phyloP scores from a whole-genome alignment of 1,140 invertebrate species.

The Drosophila bocki region DNA sequence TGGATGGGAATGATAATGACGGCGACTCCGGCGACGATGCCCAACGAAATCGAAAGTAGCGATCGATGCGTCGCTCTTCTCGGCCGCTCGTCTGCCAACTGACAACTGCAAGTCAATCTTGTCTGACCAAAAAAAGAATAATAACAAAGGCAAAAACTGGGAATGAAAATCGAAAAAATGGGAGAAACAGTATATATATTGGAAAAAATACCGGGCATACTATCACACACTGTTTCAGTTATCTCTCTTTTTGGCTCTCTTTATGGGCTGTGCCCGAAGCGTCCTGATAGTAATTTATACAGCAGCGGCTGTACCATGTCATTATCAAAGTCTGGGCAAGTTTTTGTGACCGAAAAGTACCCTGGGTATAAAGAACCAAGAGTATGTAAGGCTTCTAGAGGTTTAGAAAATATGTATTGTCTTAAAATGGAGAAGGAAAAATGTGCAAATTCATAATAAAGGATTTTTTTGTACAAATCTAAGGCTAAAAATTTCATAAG shows the following conservation, averaged over 20 bases:
- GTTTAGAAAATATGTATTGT: no score
- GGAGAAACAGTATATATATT: constrained; percentile 17
- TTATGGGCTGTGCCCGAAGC: constrained; percentile 21
- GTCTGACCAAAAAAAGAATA: constrained; percentile 59
- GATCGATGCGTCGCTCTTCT: constrained; percentile 38
- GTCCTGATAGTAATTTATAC: constrained; percentile 80
- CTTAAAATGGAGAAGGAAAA: background rate
- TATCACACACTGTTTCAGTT: constrained; percentile 54
- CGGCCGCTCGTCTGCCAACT: constrained; percentile 27
- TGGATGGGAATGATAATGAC: constrained; percentile 37
- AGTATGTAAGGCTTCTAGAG: background rate
- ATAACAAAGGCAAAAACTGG: constrained; percentile 44
- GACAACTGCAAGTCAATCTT: constrained; percentile 55
- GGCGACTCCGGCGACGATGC: constrained; percentile 12
- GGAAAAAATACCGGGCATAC: constrained; percentile 54
- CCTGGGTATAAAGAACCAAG: background rate
- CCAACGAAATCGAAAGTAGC: constrained; percentile 71
- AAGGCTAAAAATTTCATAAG: no score
- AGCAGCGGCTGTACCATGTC: constrained; percentile 69
- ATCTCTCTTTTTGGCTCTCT: constrained; percentile 32
- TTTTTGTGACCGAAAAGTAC: constrained; percentile 33
- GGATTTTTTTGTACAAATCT: background rate
- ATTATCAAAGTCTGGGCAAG: constrained; percentile 63
- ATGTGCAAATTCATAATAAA: background rate
- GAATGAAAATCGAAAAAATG: constrained; percentile 16